A percentile compares a stretch with the other conserved stretches of the same genome.
phyloP scores from a whole-genome alignment of 2,888 invertebrate genomes.

The Drosophila subquinaria region DNA sequence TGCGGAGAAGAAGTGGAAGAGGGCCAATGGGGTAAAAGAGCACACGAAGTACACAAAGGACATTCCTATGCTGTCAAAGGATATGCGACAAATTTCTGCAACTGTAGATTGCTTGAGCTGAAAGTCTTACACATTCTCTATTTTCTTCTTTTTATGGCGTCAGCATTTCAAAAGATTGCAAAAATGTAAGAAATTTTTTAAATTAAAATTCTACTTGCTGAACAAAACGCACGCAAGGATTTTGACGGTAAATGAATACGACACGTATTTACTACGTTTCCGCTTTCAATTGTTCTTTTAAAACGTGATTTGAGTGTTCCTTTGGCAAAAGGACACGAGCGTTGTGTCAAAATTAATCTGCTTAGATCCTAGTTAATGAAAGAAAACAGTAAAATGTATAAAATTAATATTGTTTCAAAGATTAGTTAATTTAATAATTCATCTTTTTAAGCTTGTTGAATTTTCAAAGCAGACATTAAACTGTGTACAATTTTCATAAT shows the following conservation, averaged over 20 bases:
- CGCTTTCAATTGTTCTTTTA: background rate
- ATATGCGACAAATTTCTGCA: slow-evolving; percentile 16
- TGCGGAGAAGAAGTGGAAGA: background rate
- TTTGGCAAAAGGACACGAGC: slow-evolving; percentile 4
- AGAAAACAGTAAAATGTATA: background rate
- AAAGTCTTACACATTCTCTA: slow-evolving; percentile 18
- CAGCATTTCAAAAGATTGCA: slow-evolving; percentile 18
- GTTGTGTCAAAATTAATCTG: background rate
- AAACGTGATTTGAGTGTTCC: slow-evolving; percentile 2
- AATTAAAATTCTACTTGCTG: slow-evolving; percentile 13
- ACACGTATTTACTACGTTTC: slow-evolving; percentile 5
- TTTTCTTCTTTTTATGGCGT: background rate
- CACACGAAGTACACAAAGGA: slow-evolving; percentile 21
- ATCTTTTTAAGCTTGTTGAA: slow-evolving; percentile 1
- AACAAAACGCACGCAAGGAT: slow-evolving; percentile 1
- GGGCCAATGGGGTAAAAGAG: background rate
- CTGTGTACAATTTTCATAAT: too few relatives aligned
- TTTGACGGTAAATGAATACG: background rate
- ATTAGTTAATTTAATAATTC: background rate
- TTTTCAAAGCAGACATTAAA: too few relatives aligned
- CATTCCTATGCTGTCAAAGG: slow-evolving; percentile 26
- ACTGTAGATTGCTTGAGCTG: slow-evolving; percentile 15
- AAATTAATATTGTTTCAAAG: too few relatives aligned
- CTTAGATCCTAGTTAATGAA: background rate
- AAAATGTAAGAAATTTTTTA: slow-evolving; percentile 14